A percentile compares a stretch with the other conserved stretches of the same genome.
phyloP scores from a whole-genome alignment of 1,140 invertebrate genomes.

The Drosophila burlai region DNA sequence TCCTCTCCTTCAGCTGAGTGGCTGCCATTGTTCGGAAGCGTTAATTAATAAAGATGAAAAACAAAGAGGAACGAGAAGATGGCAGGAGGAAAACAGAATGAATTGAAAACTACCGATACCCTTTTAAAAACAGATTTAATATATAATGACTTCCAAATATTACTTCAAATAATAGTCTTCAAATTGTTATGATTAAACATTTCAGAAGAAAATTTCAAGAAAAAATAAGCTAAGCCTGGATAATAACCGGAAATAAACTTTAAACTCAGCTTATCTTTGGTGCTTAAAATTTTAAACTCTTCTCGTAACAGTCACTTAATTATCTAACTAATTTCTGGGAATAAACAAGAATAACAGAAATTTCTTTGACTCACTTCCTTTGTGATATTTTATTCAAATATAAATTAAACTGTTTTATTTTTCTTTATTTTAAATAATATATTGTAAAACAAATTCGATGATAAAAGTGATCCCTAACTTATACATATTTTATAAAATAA shows the following conservation, averaged over 20 bases:
- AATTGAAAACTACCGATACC: background rate
- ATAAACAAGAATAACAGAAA: background rate
- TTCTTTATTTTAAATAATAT: background rate
- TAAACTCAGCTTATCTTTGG: background rate
- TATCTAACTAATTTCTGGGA: background rate
- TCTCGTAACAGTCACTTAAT: background rate
- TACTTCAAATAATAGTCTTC: too few relatives aligned
- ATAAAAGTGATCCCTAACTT: too few relatives aligned
- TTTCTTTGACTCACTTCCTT: background rate
- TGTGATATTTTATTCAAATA: background rate
- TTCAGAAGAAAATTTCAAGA: background rate
- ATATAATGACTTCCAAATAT: background rate
- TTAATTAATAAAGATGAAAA: constrained; percentile 75
- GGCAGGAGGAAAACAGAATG: constrained; percentile 1
- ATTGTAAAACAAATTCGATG: too few relatives aligned
- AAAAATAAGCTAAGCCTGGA: background rate
- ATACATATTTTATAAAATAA: background rate
- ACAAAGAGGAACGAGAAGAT: constrained; percentile 17
- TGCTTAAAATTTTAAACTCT: background rate
- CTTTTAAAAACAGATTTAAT: background rate
- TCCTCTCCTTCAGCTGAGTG: constrained; percentile 53
- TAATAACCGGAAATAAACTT: background rate
- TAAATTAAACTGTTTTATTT: background rate
- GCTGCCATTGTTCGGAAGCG: constrained; percentile 64
- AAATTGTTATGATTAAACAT: background rate